Percentiles rank a stretch among this genome's conserved stretches.
Conservation (phyloP, 1,140 invertebrate genomes). For the Acromyrmex charruanus region DNA sequence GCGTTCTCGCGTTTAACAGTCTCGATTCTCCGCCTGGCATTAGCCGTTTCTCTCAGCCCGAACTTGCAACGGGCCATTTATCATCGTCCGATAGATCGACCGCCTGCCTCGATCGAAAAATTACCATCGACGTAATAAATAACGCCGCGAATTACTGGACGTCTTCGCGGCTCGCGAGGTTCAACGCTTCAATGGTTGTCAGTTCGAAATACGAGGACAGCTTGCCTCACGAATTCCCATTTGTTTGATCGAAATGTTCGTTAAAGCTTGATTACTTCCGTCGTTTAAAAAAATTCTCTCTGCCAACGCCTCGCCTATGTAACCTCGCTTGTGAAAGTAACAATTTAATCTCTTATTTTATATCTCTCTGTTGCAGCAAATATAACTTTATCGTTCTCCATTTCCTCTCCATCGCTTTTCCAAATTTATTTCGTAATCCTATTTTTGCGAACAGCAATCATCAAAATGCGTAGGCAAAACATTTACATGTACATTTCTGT, state of each 20-base stretch:
- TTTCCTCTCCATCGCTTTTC: not conserved
- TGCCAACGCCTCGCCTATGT: not conserved
- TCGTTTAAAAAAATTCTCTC: not conserved
- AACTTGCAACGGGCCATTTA: conserved; percentile 51
- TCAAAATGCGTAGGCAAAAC: not conserved
- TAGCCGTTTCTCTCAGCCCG: conserved; percentile 38
- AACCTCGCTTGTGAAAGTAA: not conserved
- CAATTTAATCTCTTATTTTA: not conserved
- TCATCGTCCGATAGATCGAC: conserved; percentile 56
- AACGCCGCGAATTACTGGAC: conserved; percentile 64
- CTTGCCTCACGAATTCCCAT: conserved; percentile 21
- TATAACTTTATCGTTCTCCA: conserved; percentile 1
- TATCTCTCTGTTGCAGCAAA: not conserved
- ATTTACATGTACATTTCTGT: not conserved
- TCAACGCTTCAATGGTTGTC: conserved; percentile 33
- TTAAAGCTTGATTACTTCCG: conserved; percentile 41
- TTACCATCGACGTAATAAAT: conserved; percentile 79
- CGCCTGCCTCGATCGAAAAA: conserved; percentile 68
- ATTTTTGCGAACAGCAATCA: not conserved
- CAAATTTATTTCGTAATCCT: not conserved
- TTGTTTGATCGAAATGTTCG: conserved; percentile 44
- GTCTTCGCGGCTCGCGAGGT: conserved; percentile 55
- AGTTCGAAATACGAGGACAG: conserved; percentile 20
- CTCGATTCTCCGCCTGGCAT: conserved; percentile 31
- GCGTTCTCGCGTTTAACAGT: conserved; percentile 32